Evolutionary conservation across 2,113 vertebrate species (phyloP).

Genomic region (Tachycineta bicolor): DNA sequence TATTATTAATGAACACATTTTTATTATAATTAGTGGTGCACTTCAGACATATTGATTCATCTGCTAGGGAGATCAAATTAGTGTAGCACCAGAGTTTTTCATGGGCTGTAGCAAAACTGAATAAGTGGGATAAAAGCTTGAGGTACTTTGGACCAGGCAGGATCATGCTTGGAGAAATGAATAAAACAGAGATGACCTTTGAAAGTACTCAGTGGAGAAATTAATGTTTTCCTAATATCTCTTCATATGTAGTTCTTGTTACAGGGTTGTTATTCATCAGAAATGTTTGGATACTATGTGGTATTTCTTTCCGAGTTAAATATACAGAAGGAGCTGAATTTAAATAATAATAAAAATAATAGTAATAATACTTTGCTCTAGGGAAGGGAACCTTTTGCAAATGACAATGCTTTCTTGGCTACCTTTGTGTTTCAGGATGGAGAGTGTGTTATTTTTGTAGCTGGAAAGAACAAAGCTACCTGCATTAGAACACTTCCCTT

Average conservation of each 20-base stretch:
- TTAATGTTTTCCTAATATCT: slow-evolving; percentile 39
- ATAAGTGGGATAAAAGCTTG: not conserved
- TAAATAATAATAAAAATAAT: not conserved
- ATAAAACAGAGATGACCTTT: slow-evolving; percentile 41
- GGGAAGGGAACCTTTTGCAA: not conserved
- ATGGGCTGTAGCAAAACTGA: not conserved
- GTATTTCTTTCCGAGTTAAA: slow-evolving; percentile 28
- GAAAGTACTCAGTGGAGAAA: slow-evolving; percentile 9
- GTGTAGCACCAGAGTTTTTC: not conserved
- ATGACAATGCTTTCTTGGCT: not conserved
- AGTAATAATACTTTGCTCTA: not conserved
- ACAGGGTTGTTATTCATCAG: not conserved
- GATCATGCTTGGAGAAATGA: not conserved
- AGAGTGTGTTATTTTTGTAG: not conserved
- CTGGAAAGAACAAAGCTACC: not conserved
- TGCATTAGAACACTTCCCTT: not conserved
- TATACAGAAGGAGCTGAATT: not conserved
- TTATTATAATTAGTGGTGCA: not conserved
- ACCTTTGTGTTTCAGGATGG: not conserved
- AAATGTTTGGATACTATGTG: not conserved
- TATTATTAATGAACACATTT: not conserved
- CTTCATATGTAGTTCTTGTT: slow-evolving; percentile 25
- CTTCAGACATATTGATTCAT: slow-evolving; percentile 24
- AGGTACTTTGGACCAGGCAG: not conserved
- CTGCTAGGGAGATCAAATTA: not conserved